A percentile compares a stretch with the other conserved stretches of the same genome.
Evolutionary conservation across 1,140 invertebrate genomes (phyloP).

Genomic region (Pararge aegeria): DNA sequence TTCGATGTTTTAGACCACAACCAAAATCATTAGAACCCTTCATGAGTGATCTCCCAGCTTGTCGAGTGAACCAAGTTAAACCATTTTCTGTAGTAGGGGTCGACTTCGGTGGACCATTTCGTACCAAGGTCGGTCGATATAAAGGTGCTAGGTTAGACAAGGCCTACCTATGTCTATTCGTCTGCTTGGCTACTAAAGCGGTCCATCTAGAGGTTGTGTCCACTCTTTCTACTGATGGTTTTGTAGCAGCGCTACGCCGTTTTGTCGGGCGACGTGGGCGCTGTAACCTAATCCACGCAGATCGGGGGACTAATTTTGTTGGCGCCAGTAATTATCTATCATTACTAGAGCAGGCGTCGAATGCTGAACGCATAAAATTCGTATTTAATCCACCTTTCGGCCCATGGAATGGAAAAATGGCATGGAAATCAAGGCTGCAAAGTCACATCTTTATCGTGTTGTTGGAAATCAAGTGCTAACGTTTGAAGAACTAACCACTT

Average conservation of each 20-base stretch:
- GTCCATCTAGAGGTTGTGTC: constrained; percentile 19
- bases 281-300: constrained; percentile 14
- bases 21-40: too few species aligned
- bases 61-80: constrained; percentile 12
- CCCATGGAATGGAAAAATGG: constrained; percentile 21
- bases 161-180: constrained; percentile 16
- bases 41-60: constrained; percentile 9
- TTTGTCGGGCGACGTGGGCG: constrained; percentile 21
- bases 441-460: constrained; percentile 19
- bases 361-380: constrained; percentile 11
- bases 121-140: constrained; percentile 6
- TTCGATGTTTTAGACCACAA: too few species aligned
- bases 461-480: constrained; percentile 21
- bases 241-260: constrained; percentile 18
- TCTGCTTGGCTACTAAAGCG: constrained; percentile 11
- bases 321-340: constrained; percentile 15
- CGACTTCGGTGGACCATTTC: constrained; percentile 19
- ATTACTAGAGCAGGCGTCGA: constrained; percentile 1
- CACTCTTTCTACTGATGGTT: constrained; percentile 10
- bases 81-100: constrained; percentile 17
- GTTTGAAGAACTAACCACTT: constrained; percentile 21
- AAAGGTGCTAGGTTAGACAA: constrained; percentile 9
- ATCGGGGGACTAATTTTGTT: constrained; percentile 20
- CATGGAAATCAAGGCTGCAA: constrained; percentile 20
- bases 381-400: constrained; percentile 19